Evolutionary conservation across 2,888 invertebrate genomes (phyloP).

Genomic region (Kuschelorhynchus macadamiae): DNA sequence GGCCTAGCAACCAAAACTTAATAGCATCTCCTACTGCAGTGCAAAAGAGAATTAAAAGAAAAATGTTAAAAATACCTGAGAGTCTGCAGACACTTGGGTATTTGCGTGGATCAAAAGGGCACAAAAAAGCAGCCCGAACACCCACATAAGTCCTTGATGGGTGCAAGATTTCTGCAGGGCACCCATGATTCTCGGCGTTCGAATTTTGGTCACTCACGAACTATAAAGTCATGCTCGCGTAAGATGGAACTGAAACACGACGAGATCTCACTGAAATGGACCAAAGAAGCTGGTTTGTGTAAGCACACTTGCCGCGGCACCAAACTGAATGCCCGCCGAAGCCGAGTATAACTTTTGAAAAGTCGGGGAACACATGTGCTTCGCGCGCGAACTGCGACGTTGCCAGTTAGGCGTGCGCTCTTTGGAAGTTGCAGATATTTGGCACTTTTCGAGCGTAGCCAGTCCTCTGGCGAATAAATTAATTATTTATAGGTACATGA

Average conservation of each 20-base stretch:
- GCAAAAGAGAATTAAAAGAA: slow-evolving; percentile 20
- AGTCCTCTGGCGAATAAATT: too few species aligned
- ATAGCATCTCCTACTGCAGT: background rate
- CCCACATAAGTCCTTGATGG: slow-evolving; percentile 42
- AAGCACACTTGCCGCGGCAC: slow-evolving; percentile 36
- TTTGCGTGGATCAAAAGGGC: slow-evolving; percentile 38
- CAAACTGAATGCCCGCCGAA: slow-evolving; percentile 47
- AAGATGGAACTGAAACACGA: slow-evolving; percentile 35
- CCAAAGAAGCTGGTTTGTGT: slow-evolving; percentile 43
- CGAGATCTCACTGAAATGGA: slow-evolving; percentile 35
- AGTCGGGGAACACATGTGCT: slow-evolving; percentile 34
- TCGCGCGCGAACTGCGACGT: slow-evolving; percentile 28
- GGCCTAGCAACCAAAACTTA: background rate
- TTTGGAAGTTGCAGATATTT: background rate
- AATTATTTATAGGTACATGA: too few species aligned
- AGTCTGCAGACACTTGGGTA: slow-evolving; percentile 37
- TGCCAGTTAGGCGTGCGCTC: slow-evolving; percentile 24
- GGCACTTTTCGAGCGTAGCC: background rate
- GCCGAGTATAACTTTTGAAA: slow-evolving; percentile 40
- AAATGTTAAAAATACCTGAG: slow-evolving; percentile 38
- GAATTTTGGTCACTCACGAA: slow-evolving; percentile 39
- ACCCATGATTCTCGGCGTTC: slow-evolving; percentile 32
- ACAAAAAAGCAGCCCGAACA: slow-evolving; percentile 44
- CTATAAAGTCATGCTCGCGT: slow-evolving; percentile 42
- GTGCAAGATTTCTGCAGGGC: slow-evolving; percentile 20